These are phyloP conservation scores for Mastacembelus armatus DNA, from an alignment of 2,797 vertebrate species.

Conservation along the genomic window DNA sequence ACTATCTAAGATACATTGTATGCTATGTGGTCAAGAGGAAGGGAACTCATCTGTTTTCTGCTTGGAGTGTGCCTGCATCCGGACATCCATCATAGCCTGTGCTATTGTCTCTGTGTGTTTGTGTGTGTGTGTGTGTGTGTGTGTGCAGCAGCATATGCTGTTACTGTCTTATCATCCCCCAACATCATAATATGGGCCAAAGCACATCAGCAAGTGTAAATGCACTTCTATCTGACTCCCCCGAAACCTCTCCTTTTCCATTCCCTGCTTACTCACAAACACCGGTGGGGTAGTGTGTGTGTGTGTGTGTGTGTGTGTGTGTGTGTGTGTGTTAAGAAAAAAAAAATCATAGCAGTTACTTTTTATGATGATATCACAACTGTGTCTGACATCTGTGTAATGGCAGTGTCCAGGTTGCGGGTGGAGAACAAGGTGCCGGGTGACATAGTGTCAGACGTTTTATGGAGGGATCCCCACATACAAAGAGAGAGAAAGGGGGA, in stretches of 20 bases:
- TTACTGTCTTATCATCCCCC: slow-evolving; percentile 63
- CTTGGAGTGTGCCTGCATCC: slow-evolving; percentile 63
- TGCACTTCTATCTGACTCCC: slow-evolving; percentile 70
- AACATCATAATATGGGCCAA: slow-evolving; percentile 77
- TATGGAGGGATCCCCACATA: slow-evolving; percentile 57
- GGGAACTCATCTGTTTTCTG: slow-evolving; percentile 65
- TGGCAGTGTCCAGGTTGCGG: slow-evolving; percentile 70
- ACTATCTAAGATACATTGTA: slow-evolving; percentile 47
- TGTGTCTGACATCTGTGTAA: slow-evolving; percentile 80
- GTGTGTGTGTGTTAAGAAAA: not conserved
- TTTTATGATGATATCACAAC: slow-evolving; percentile 80
- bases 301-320: slow-evolving; percentile 10
- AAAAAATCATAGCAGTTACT: slow-evolving; percentile 46
- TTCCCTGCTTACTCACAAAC: slow-evolving; percentile 48
- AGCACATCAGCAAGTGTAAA: slow-evolving; percentile 79
- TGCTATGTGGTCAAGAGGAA: slow-evolving; percentile 53
- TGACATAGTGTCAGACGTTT: slow-evolving; percentile 69
- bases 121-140: slow-evolving; percentile 23
- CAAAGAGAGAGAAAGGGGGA: slow-evolving; percentile 15
- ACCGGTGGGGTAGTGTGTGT: not conserved
- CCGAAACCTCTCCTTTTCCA: slow-evolving; percentile 43
- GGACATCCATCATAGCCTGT: slow-evolving; percentile 69
- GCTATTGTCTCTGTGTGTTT: slow-evolving; percentile 59
- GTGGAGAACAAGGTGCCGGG: slow-evolving; percentile 30
- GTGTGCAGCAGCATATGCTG: slow-evolving; percentile 9